These are phyloP conservation scores for Malurus elegans DNA, from an alignment of 2,113 vertebrate genomes.

Conservation along the genomic window DNA sequence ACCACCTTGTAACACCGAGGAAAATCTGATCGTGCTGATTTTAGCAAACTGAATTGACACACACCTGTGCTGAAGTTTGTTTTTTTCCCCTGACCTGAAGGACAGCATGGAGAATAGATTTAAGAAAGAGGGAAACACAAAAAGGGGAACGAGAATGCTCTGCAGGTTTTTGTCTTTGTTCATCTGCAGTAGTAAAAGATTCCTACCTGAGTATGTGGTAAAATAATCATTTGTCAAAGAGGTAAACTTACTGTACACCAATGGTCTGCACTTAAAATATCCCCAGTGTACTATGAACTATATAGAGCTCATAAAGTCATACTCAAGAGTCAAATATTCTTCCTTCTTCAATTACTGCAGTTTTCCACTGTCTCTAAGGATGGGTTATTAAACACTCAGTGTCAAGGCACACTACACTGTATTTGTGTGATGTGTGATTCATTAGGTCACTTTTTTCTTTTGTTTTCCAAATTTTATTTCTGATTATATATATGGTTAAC, in stretches of 20 bases:
- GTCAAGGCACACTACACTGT: conserved; percentile 15
- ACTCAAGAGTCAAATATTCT: conserved; percentile 62
- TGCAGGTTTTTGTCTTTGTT: conserved; percentile 50
- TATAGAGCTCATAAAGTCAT: conserved; percentile 63
- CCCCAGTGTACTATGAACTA: conserved; percentile 58
- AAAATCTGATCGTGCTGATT: background rate
- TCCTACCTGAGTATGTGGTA: conserved; percentile 51
- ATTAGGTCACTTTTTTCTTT: background rate
- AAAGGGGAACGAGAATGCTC: background rate
- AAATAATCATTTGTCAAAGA: conserved; percentile 73
- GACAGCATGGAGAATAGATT: background rate
- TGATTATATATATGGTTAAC: background rate
- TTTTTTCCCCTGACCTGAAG: background rate
- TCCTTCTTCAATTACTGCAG: conserved; percentile 69
- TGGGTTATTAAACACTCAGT: conserved; percentile 55
- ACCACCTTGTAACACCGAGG: background rate
- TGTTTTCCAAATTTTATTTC: background rate
- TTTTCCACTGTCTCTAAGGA: conserved; percentile 60
- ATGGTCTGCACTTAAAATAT: conserved; percentile 70
- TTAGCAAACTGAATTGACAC: background rate
- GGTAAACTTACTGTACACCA: conserved; percentile 64
- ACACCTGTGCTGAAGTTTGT: background rate
- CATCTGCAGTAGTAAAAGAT: conserved; percentile 60
- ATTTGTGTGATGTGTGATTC: conserved; percentile 14
- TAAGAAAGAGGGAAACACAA: background rate